A percentile compares a stretch with the other conserved stretches of the same genome.
Evolutionary conservation across 2,888 invertebrate species (phyloP).

Genomic region (Pardosa pseudoannulata): DNA sequence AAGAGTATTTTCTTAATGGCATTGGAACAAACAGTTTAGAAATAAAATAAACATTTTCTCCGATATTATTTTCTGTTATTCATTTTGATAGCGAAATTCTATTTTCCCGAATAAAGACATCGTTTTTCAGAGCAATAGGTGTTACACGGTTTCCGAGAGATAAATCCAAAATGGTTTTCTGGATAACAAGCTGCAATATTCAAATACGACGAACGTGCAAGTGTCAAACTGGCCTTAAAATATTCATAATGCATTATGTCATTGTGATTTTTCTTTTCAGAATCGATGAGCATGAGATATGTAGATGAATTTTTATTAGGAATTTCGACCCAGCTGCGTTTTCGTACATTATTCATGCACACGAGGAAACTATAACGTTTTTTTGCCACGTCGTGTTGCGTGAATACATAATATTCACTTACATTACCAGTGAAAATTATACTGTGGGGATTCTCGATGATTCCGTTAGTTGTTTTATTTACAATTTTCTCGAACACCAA

Average conservation of each 20-base stretch:
- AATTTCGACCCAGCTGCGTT: background rate
- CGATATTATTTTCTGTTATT: too few relatives aligned
- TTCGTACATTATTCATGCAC: background rate
- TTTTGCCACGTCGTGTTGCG: background rate
- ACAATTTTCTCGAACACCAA: too few relatives aligned
- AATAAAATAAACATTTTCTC: too few relatives aligned
- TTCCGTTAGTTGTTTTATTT: too few relatives aligned
- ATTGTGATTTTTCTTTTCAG: background rate
- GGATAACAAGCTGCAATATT: background rate
- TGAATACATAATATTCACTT: background rate
- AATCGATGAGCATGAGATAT: background rate
- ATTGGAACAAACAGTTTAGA: too few relatives aligned
- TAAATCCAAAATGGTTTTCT: too few relatives aligned
- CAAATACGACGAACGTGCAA: background rate
- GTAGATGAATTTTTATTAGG: conserved; percentile 9
- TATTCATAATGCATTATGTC: background rate
- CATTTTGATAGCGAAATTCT: too few relatives aligned
- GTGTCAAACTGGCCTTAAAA: background rate
- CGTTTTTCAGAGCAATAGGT: too few relatives aligned
- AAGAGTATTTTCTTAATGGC: too few relatives aligned
- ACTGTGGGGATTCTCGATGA: background rate
- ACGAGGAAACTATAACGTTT: background rate
- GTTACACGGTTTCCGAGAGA: too few relatives aligned
- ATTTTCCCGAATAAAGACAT: too few relatives aligned
- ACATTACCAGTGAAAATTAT: background rate